These are phyloP conservation scores for Zingel zingel DNA, from an alignment of 2,113 vertebrate genomes.

Conservation along the genomic window DNA sequence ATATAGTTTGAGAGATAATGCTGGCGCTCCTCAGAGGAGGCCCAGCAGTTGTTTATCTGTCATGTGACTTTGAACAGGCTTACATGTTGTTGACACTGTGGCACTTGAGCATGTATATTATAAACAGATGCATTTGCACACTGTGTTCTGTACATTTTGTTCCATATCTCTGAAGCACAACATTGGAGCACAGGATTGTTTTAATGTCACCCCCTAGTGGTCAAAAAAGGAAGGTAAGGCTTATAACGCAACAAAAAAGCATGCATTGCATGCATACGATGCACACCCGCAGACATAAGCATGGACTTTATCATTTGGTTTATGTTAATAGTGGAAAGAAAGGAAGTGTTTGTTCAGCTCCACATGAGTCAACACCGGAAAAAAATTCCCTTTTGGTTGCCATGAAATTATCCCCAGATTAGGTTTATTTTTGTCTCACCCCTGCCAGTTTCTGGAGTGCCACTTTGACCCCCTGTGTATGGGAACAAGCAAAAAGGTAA, in stretches of 20 bases:
- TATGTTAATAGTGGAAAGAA: background rate
- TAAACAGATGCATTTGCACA: conserved; percentile 45
- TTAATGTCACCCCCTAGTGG: conserved; percentile 66
- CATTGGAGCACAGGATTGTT: background rate
- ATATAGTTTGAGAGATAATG: background rate
- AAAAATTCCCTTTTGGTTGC: background rate
- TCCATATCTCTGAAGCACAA: conserved; percentile 21
- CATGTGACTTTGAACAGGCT: background rate
- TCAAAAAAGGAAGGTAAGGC: background rate
- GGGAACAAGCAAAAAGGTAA: background rate
- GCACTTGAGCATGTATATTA: background rate
- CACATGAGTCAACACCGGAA: background rate
- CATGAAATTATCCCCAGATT: background rate
- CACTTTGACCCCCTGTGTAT: background rate
- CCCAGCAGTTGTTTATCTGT: background rate
- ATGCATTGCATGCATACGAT: background rate
- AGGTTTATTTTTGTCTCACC: background rate
- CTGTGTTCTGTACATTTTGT: conserved; percentile 78
- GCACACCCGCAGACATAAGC: background rate
- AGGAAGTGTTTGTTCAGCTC: background rate
- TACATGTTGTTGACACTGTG: conserved; percentile 13
- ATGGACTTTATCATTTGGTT: background rate
- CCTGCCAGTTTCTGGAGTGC: background rate
- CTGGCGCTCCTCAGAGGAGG: background rate
- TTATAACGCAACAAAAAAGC: background rate